Evolutionary conservation across 2,888 invertebrate genomes (phyloP).

Genomic region (Synergus itoensis): DNA sequence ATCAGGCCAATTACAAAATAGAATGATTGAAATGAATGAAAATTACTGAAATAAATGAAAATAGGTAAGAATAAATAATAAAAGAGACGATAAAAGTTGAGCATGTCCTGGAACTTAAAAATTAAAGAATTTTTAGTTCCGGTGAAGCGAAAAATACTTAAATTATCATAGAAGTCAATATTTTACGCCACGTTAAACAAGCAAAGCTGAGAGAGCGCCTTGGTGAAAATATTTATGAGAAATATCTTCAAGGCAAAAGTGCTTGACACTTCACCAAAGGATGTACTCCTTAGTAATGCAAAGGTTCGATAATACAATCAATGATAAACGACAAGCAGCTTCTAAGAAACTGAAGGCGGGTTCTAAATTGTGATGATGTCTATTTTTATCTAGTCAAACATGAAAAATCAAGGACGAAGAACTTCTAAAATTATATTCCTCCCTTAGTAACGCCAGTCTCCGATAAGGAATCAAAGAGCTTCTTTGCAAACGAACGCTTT

Average conservation of each 20-base stretch:
- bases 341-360: background rate
- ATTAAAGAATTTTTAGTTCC: too few species aligned
- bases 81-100: background rate
- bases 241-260: background rate
- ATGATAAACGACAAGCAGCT: background rate
- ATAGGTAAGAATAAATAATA: too few species aligned
- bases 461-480: background rate
- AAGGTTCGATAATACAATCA: background rate
- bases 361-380: background rate
- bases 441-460: background rate
- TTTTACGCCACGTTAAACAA: background rate
- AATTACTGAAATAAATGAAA: too few species aligned
- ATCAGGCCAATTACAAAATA: too few species aligned
- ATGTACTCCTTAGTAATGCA: background rate
- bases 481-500: background rate
- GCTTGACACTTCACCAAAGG: background rate
- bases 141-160: background rate
- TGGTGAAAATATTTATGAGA: conserved; percentile 6
- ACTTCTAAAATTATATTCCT: background rate
- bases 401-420: background rate
- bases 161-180: background rate
- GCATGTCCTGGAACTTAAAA: background rate
- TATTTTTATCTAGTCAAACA: background rate
- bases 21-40: background rate
- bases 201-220: background rate